phyloP scores from a whole-genome alignment of 2,888 invertebrate species.

The Trisateles emortualis region DNA sequence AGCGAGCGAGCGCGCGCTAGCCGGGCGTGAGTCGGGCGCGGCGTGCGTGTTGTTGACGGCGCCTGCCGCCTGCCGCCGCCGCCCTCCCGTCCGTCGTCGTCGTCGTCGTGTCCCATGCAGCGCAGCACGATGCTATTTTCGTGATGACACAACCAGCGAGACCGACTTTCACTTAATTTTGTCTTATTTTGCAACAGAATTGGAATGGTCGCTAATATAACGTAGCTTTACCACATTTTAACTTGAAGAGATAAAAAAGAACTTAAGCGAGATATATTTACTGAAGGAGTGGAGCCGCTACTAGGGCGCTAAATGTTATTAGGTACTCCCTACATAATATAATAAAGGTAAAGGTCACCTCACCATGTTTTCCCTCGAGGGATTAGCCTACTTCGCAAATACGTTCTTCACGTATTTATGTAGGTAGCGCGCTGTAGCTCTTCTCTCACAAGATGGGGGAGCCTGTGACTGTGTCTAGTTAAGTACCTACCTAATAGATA shows the following conservation, averaged over 20 bases:
- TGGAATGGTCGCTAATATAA: constrained; percentile 28
- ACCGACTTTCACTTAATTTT: constrained; percentile 60
- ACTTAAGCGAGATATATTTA: too few species aligned
- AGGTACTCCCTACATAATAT: too few species aligned
- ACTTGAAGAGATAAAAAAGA: too few species aligned
- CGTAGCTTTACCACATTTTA: constrained; percentile 8
- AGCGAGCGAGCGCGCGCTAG: constrained; percentile 47
- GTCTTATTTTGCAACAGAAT: constrained; percentile 46
- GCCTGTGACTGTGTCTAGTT: too few species aligned
- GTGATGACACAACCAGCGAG: constrained; percentile 55
- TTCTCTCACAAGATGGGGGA: too few species aligned
- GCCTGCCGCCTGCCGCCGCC: too few species aligned
- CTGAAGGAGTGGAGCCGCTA: too few species aligned
- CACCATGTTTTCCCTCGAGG: not conserved
- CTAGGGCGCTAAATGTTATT: not conserved
- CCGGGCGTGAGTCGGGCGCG: constrained; percentile 36
- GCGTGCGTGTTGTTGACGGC: constrained; percentile 22
- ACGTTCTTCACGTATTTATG: not conserved
- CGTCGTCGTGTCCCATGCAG: constrained; percentile 34
- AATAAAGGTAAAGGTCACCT: too few species aligned
- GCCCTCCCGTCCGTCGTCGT: constrained; percentile 24
- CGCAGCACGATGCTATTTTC: constrained; percentile 46
- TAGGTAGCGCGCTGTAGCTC: too few species aligned
- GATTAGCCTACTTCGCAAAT: not conserved
- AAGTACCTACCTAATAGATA: too few species aligned